A percentile compares a stretch with the other conserved stretches of the same genome.
phyloP scores from a whole-genome alignment of 53 echinoderm and acorn worm genomes.

The Astropecten irregularis region DNA sequence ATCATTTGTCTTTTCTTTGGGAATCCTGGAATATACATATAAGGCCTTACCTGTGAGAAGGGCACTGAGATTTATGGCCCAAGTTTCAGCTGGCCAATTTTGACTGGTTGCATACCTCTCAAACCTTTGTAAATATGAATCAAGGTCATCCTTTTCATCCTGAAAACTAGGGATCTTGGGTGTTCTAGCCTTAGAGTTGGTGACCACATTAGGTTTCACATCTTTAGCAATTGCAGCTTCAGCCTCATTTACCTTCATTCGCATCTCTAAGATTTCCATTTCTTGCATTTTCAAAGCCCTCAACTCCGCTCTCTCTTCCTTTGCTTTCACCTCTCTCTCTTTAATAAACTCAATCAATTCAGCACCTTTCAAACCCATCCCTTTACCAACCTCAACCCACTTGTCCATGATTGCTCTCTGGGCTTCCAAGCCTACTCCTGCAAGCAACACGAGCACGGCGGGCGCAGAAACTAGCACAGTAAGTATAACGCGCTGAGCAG shows the following conservation, averaged over 20 bases:
- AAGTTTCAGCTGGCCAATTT: conserved; percentile 23
- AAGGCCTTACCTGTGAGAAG: conserved; percentile 48
- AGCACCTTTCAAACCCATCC: conserved; percentile 6
- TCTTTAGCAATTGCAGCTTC: neutral
- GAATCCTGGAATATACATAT: neutral
- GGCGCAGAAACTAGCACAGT: no score
- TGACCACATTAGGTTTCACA: neutral
- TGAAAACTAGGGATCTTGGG: conserved; percentile 60
- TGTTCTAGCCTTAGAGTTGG: neutral
- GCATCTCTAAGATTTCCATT: neutral
- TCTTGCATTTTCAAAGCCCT: neutral
- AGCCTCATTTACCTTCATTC: neutral
- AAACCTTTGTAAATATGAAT: conserved; percentile 60
- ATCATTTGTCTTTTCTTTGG: neutral
- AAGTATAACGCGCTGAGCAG: no score
- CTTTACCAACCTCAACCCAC: conserved; percentile 6
- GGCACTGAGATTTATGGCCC: conserved; percentile 66
- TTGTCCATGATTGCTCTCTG: neutral
- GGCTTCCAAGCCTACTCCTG: no score
- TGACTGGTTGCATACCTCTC: conserved; percentile 59
- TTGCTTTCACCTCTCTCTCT: conserved; percentile 10
- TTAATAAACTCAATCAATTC: conserved; percentile 5
- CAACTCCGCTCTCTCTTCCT: conserved; percentile 1
- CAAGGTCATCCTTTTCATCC: conserved; percentile 64
- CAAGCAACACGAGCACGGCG: no score